phyloP scores from a whole-genome alignment of 92 coral and sea anemone genomes.

The Porites cylindrica region DNA sequence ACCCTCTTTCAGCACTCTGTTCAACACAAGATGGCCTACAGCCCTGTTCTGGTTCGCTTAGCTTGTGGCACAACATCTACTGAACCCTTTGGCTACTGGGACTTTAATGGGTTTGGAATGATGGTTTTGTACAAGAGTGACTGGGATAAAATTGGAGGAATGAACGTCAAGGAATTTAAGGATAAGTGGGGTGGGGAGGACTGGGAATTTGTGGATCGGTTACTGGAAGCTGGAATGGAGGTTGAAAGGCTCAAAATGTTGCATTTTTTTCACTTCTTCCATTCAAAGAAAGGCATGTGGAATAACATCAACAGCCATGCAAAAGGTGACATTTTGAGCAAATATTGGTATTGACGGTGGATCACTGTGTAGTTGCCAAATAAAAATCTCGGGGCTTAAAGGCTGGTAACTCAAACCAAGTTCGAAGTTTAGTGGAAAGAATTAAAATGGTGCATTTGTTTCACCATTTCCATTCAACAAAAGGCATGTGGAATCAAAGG shows the following conservation, averaged over 20 bases:
- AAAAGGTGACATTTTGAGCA: not conserved
- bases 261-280: slow-evolving; percentile 83
- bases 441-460: slow-evolving; percentile 74
- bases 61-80: slow-evolving; percentile 75
- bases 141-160: slow-evolving; percentile 97
- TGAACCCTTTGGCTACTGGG: slow-evolving; percentile 84
- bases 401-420: no score
- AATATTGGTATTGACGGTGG: not conserved
- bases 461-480: slow-evolving; percentile 88
- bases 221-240: slow-evolving; percentile 81
- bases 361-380: not conserved
- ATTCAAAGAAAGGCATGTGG: slow-evolving; percentile 94
- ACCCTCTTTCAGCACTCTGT: slow-evolving; percentile 71
- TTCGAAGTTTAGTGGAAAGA: slow-evolving; percentile 59
- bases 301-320: slow-evolving; percentile 10
- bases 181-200: slow-evolving; percentile 97
- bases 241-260: slow-evolving; percentile 84
- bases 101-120: slow-evolving; percentile 81
- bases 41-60: slow-evolving; percentile 79
- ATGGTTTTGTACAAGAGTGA: slow-evolving; percentile 91
- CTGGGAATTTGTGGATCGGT: slow-evolving; percentile 90
- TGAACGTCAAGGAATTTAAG: slow-evolving; percentile 82
- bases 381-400: no score
- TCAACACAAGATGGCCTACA: slow-evolving; percentile 71
- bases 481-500: slow-evolving; percentile 84